A percentile compares a stretch with the other conserved stretches of the same genome.
Evolutionary conservation across 1,140 invertebrate species (phyloP).

Genomic region (Mya arenaria): DNA sequence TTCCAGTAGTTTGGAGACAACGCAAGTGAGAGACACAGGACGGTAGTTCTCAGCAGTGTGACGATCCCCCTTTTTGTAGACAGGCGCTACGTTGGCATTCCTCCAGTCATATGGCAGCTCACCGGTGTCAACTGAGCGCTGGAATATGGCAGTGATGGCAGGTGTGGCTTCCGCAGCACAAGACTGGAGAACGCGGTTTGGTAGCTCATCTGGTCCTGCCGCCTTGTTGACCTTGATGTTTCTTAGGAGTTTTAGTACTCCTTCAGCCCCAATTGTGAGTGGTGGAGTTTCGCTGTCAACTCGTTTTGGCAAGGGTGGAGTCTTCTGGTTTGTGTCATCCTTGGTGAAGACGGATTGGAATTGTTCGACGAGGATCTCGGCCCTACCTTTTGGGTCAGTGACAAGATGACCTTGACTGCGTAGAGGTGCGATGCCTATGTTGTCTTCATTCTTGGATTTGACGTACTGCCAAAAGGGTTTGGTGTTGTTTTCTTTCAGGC

Average conservation of each 20-base stretch:
- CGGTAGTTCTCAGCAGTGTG: slow-evolving; percentile 10
- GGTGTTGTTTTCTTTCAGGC: slow-evolving; percentile 29
- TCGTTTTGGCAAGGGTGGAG: not conserved
- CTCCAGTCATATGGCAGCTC: slow-evolving; percentile 6
- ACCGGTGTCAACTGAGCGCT: not conserved
- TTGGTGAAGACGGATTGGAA: slow-evolving; percentile 49
- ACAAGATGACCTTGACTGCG: not conserved
- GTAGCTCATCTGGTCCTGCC: slow-evolving; percentile 4
- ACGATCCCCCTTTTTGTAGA: slow-evolving; percentile 26
- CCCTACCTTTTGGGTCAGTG: slow-evolving; percentile 1
- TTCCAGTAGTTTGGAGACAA: slow-evolving; percentile 17
- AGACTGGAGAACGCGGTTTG: slow-evolving; percentile 5
- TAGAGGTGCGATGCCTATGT: slow-evolving; percentile 5
- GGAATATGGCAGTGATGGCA: not conserved
- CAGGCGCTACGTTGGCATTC: not conserved
- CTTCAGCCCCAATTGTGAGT: not conserved
- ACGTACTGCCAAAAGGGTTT: slow-evolving; percentile 16
- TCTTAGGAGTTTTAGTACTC: not conserved
- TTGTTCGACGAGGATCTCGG: not conserved
- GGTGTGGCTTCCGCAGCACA: not conserved
- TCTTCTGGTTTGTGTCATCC: not conserved
- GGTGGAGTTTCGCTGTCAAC: not conserved
- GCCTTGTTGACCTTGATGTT: slow-evolving; percentile 14
- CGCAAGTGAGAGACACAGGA: slow-evolving; percentile 20
- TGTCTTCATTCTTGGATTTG: slow-evolving; percentile 19